These are phyloP conservation scores for Danio jaintianensis DNA, from an alignment of 2,797 vertebrate species.

Conservation along the genomic window DNA sequence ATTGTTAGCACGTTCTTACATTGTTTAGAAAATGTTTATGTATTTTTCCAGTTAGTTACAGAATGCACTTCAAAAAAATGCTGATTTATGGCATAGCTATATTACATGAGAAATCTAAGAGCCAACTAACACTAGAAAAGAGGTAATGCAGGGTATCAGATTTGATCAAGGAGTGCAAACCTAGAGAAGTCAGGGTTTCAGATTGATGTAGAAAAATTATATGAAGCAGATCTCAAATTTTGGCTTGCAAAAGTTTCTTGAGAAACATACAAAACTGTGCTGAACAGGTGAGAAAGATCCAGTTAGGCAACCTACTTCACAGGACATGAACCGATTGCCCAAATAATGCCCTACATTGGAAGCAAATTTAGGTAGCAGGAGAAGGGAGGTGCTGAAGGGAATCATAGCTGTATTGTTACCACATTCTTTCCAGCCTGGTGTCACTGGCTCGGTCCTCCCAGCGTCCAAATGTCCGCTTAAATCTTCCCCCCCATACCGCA, in stretches of 20 bases:
- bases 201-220: too few relatives aligned
- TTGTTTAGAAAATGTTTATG: too few relatives aligned
- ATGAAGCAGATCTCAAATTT: too few relatives aligned
- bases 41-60: conserved; percentile 44
- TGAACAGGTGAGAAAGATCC: neutral
- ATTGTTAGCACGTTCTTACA: too few relatives aligned
- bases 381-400: conserved; percentile 26
- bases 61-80: neutral
- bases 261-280: neutral
- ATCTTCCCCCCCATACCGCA: conserved; percentile 44
- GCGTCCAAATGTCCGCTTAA: conserved; percentile 68
- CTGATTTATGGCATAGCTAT: conserved; percentile 42
- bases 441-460: conserved; percentile 56
- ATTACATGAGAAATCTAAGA: conserved; percentile 37
- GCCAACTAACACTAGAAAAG: conserved; percentile 24
- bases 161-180: too few relatives aligned
- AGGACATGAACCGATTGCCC: neutral
- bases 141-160: neutral
- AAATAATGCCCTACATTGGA: conserved; percentile 8
- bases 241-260: too few relatives aligned
- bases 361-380: conserved; percentile 8
- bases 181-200: too few relatives aligned
- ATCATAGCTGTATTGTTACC: conserved; percentile 55
- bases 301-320: neutral
- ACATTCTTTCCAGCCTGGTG: conserved; percentile 65